Percentiles rank a stretch among this genome's conserved stretches.
Evolutionary conservation across 2,113 vertebrate genomes (phyloP).

Genomic region (Rhynchopsitta pachyrhyncha): DNA sequence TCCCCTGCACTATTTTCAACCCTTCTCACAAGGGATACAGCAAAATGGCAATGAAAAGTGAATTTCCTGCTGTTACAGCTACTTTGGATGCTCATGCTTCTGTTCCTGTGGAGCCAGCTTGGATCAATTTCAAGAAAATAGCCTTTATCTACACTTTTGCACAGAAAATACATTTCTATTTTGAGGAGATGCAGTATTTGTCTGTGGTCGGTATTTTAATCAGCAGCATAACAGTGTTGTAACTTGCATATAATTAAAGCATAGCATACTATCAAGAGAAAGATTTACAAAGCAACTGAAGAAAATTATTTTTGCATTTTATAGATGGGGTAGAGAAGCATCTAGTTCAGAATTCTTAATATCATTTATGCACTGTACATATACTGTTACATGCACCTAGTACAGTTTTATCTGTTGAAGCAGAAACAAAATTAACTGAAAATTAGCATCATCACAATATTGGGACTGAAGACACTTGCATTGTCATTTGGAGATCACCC

Average conservation of each 20-base stretch:
- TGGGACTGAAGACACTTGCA: background rate
- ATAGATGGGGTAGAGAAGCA: background rate
- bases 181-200: constrained; percentile 38
- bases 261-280: background rate
- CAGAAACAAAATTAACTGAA: background rate
- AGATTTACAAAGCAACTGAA: background rate
- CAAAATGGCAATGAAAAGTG: constrained; percentile 51
- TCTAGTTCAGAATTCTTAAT: background rate
- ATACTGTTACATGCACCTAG: background rate
- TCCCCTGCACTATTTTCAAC: constrained; percentile 45
- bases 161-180: constrained; percentile 63
- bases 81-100: constrained; percentile 53
- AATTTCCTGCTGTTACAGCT: constrained; percentile 56
- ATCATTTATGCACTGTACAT: background rate
- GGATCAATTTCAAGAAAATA: constrained; percentile 69
- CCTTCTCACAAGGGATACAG: constrained; percentile 43
- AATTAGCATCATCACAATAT: background rate
- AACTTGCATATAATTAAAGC: background rate
- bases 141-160: constrained; percentile 68
- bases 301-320: background rate
- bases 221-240: background rate
- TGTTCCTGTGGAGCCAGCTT: constrained; percentile 38
- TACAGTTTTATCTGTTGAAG: background rate
- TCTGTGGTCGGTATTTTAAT: background rate
- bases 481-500: background rate